Evolutionary conservation across 2,797 vertebrate genomes (phyloP), one percentile per base, ranked within the genome.

Genomic region (Knipowitschia caucasica): DNA sequence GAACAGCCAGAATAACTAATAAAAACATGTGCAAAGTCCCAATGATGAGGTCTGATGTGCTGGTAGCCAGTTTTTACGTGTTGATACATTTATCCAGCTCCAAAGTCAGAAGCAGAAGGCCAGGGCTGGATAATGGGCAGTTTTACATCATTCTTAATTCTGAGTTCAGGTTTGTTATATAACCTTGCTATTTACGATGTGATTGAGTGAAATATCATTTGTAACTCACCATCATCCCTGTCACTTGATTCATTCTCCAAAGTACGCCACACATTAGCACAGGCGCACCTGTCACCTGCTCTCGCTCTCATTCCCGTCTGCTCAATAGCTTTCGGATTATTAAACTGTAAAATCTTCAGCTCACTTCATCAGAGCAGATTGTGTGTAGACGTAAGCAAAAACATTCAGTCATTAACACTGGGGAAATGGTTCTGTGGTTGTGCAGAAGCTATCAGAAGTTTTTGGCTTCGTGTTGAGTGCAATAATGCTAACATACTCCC

Each of bases 401-500:
- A 69, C 72, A 78, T 69, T 82, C 59, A 65, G 30, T 42, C 42
- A 50, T 53, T 61, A 67, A 50, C 59, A 58, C 57, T 43, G 34
- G 34, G 3, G 8, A 43, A 64, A 44, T 55, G 58, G 65, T 54
- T 44, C 35, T 47, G 56, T 73, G 69, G 78, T 81, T 75, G 74
- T 43, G 67, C 64, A 65, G 52, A 53, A 56, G 77, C 84, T 68
- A 78, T 82, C 75, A 63, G 53, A 81, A 78, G 35, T 56, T 59
- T 50, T 70, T 75, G 71, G 67, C 70, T 69, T 70, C 58, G 83
- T 84, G 86, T 80, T 81, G 84, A 86, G 79, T 65, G 82, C 73
- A 78, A 70, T 86, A 84, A 86, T 67, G 74, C 72, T 72, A 73
- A 82, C 80, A 58, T 62, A 49, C 64, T 60, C 78, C 82, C 74